These are phyloP conservation scores for Callosobruchus maculatus DNA, from an alignment of 2,888 invertebrate genomes.

Conservation along the genomic window DNA sequence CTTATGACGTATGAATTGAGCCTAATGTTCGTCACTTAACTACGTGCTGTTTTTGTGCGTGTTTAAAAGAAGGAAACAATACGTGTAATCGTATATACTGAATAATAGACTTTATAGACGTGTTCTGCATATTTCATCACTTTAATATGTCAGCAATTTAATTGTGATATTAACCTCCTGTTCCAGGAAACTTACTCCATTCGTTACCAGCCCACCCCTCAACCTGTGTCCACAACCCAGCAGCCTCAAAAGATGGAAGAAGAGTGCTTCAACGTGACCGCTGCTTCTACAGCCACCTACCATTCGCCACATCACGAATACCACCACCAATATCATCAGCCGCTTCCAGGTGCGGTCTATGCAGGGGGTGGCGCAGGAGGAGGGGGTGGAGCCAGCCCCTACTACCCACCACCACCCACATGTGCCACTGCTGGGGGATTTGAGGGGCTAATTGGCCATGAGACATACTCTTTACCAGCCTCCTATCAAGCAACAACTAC, in stretches of 20 bases:
- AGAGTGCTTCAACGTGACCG: constrained; percentile 70
- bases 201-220: constrained; percentile 51
- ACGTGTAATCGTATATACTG: no score
- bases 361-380: not conserved
- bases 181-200: constrained; percentile 79
- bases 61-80: no score
- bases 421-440: constrained; percentile 53
- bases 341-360: not conserved
- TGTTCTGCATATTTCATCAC: no score
- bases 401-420: constrained; percentile 57
- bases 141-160: not conserved
- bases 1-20: no score
- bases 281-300: constrained; percentile 47
- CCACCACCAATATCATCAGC: constrained; percentile 59
- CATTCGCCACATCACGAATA: constrained; percentile 55
- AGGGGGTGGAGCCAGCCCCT: constrained; percentile 46
- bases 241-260: constrained; percentile 80
- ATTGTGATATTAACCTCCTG: not conserved
- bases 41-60: no score
- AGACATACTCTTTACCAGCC: constrained; percentile 46
- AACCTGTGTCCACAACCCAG: constrained; percentile 6
- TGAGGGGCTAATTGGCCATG: constrained; percentile 55
- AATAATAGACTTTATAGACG: no score
- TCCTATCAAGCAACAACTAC: constrained; percentile 59
- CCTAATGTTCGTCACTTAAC: no score